Evolutionary conservation across 2,113 vertebrate genomes (phyloP).

Genomic region (Numida meleagris): DNA sequence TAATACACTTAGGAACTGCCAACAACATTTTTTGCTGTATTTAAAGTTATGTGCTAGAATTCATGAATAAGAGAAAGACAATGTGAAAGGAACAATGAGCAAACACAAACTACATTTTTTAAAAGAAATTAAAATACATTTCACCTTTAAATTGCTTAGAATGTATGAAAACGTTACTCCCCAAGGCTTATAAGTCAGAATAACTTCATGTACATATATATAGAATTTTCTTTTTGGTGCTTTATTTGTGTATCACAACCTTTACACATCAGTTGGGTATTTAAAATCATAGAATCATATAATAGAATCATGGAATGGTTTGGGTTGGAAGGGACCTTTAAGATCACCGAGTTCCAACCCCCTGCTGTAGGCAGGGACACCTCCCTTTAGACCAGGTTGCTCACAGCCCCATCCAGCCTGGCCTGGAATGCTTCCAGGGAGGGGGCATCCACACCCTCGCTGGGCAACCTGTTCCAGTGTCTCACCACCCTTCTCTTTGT

Average conservation of each 20-base stretch:
- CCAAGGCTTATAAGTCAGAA: not conserved
- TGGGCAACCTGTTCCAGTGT: too few relatives aligned
- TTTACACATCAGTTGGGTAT: not conserved
- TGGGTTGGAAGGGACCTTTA: too few relatives aligned
- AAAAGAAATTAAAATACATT: not conserved
- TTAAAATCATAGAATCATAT: not conserved
- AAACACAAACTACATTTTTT: not conserved
- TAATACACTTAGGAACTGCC: not conserved
- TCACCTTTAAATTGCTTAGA: not conserved
- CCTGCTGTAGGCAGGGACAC: too few relatives aligned
- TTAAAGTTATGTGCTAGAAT: not conserved
- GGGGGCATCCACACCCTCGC: too few relatives aligned
- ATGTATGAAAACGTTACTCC: not conserved
- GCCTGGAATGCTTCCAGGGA: too few relatives aligned
- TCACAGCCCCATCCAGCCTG: too few relatives aligned
- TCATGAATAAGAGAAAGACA: not conserved
- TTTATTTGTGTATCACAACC: not conserved
- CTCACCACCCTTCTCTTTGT: too few relatives aligned
- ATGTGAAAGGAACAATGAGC: not conserved
- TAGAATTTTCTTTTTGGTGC: not conserved
- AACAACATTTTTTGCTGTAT: not conserved
- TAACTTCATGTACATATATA: not conserved
- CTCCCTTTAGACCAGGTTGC: too few relatives aligned
- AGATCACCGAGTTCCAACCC: too few relatives aligned
- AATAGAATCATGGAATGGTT: too few relatives aligned